These are phyloP conservation scores for Eulemur albifrons DNA, from an alignment of 2,797 vertebrate species.

Conservation along the genomic window DNA sequence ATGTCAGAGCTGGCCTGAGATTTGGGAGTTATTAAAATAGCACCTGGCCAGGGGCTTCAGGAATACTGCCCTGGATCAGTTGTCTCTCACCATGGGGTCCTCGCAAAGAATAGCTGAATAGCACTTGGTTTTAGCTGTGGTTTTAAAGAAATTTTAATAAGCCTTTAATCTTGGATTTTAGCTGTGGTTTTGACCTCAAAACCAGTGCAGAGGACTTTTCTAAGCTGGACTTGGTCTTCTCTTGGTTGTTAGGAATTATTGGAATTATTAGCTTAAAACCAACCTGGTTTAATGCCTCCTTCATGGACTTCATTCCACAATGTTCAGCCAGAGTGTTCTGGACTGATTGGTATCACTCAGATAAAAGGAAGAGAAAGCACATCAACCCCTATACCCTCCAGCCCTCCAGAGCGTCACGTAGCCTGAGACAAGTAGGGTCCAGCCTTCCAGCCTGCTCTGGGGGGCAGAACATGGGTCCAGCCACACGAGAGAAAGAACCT, in stretches of 20 bases:
- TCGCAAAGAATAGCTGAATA: neutral
- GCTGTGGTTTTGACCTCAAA: conserved; percentile 13
- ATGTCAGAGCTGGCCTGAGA: neutral
- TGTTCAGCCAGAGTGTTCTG: neutral
- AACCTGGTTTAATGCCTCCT: neutral
- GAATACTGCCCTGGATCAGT: neutral
- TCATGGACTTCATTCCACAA: neutral
- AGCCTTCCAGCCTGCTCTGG: neutral
- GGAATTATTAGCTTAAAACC: neutral
- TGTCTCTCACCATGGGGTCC: neutral
- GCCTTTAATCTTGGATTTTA: conserved; percentile 8
- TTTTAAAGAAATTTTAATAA: neutral
- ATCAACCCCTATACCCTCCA: neutral
- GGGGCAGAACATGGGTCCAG: neutral
- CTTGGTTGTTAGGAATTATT: neutral
- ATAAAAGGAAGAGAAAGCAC: neutral
- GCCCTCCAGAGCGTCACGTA: neutral
- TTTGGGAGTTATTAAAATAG: conserved; percentile 2
- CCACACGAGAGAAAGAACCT: neutral
- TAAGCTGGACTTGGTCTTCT: neutral
- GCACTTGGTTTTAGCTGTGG: neutral
- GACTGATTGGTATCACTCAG: neutral
- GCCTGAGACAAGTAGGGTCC: neutral
- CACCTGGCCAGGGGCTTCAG: neutral
- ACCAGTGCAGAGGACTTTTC: neutral